phyloP scores from a whole-genome alignment of 2,113 vertebrate genomes.

The Dascyllus trimaculatus region DNA sequence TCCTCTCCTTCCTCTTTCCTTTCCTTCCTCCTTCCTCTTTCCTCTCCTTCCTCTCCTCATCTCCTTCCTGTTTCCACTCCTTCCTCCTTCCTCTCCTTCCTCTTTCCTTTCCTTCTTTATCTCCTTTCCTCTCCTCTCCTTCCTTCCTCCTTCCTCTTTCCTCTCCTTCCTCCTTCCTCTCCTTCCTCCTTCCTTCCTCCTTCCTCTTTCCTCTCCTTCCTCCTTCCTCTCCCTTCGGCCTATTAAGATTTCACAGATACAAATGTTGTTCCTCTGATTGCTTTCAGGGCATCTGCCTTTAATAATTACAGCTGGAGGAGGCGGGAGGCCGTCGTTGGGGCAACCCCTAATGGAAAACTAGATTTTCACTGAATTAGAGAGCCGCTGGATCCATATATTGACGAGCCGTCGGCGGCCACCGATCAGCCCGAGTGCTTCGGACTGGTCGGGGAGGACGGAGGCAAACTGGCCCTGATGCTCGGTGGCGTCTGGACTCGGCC shows the following conservation, averaged over 20 bases:
- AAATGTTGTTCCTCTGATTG: conserved; percentile 95
- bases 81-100: background rate
- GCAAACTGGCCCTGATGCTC: conserved; percentile 90
- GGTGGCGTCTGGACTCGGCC: conserved; percentile 71
- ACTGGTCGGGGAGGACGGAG: conserved; percentile 89
- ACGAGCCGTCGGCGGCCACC: conserved; percentile 96
- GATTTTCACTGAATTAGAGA: conserved; percentile 99
- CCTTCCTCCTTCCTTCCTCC: background rate
- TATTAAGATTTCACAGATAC: conserved; percentile 99
- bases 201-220: background rate
- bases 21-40: no score
- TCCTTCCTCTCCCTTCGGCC: conserved; percentile 59
- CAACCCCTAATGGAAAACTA: conserved; percentile 99
- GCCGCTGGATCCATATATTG: conserved; percentile 96
- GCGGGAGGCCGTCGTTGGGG: conserved; percentile 91
- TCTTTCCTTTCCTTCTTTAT: background rate
- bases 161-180: background rate
- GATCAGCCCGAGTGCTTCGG: conserved; percentile 98
- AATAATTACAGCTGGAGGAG: conserved; percentile 98
- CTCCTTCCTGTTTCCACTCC: no score
- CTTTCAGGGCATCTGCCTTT: conserved; percentile 99
- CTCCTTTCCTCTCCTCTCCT: background rate
- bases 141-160: no score
- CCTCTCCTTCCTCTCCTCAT: no score
- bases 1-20: no score